Base-by-base conservation (phyloP, 2,113 vertebrate genomes). In the Onychostruthus taczanowskii region DNA sequence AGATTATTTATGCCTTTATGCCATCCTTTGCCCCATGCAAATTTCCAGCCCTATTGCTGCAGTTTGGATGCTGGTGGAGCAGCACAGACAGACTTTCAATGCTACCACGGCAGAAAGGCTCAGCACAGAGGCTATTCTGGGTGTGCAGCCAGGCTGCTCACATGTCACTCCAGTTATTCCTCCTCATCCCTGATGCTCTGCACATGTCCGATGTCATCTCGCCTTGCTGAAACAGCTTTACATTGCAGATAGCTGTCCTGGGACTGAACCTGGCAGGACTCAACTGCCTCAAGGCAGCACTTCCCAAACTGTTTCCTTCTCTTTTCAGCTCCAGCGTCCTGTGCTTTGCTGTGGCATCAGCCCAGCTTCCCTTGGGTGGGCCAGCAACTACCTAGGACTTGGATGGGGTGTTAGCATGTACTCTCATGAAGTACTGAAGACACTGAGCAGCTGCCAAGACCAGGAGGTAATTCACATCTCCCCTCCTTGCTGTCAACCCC, bases 281-380 rank as follows among this genome's bases (percentile, higher is more conserved):
- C 47, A 24, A 26, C 31, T 63, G 52, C 75, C 50, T 43, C 72
- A 49, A 80, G 28, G 72, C 41, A 77, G 59, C 46, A 9, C 46
- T 80, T 80, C 43, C 62, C 53, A n/a, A 53, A 18, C 31, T 30
- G 59, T n/a, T 68, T 16, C 41, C 10, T 15, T 46, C 44, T 84
- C 24, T 22, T 61, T 89, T 77, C 5, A 15, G 12, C 22, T 62
- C 41, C 43, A 27, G 33, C 0, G 0, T 19, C 49, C 62, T 16
- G 22, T 2, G 11, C 63, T 18, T 18, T 2, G 6, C 9, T 30
- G 33, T 33, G 70, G 37, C 31, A 41, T 20, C 53, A 79, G 67
- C 44, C 53, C 67, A 31, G 70, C 33, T 73, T 56, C 52, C 69
- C 24, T 20, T 3, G 27, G 44, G 10, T 3, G 10, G 31, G 43